Evolutionary conservation across 2,113 vertebrate genomes (phyloP).

Genomic region (Thunnus maccoyii): DNA sequence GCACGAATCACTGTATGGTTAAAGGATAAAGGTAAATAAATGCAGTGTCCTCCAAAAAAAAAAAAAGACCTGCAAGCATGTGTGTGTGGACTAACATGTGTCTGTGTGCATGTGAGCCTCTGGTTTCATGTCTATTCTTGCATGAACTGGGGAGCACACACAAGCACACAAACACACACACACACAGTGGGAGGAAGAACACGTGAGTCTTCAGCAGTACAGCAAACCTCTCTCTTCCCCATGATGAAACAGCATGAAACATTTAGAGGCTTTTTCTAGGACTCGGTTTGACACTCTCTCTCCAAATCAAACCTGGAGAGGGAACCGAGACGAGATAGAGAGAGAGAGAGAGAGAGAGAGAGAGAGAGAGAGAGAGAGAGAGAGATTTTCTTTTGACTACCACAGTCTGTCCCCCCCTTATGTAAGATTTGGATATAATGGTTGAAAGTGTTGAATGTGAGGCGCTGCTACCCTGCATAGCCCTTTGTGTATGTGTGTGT

Average conservation of each 20-base stretch:
- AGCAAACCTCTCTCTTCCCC: conserved; percentile 46
- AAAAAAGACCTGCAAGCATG: conserved; percentile 8
- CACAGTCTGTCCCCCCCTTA: conserved; percentile 44
- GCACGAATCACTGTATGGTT: not conserved
- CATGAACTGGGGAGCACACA: conserved; percentile 4
- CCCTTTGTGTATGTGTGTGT: conserved; percentile 13
- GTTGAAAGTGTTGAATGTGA: conserved; percentile 49
- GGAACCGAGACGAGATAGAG: not conserved
- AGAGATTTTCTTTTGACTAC: conserved; percentile 39
- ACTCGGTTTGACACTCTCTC: conserved; percentile 56
- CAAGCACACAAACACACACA: conserved; percentile 4
- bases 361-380: not conserved
- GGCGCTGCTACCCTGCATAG: conserved; percentile 18
- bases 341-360: not conserved
- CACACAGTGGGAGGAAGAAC: conserved; percentile 36
- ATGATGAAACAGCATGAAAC: conserved; percentile 74
- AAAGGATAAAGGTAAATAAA: not conserved
- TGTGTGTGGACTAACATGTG: conserved; percentile 3
- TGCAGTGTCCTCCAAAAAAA: not conserved
- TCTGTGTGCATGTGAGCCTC: conserved; percentile 15
- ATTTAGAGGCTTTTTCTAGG: conserved; percentile 67
- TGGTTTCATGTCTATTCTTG: conserved; percentile 21
- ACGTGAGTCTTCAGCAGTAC: conserved; percentile 40
- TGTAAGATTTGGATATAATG: conserved; percentile 50
- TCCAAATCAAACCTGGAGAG: conserved; percentile 39